phyloP scores from a whole-genome alignment of 2,113 vertebrate species.

The Anguilla japonica region DNA sequence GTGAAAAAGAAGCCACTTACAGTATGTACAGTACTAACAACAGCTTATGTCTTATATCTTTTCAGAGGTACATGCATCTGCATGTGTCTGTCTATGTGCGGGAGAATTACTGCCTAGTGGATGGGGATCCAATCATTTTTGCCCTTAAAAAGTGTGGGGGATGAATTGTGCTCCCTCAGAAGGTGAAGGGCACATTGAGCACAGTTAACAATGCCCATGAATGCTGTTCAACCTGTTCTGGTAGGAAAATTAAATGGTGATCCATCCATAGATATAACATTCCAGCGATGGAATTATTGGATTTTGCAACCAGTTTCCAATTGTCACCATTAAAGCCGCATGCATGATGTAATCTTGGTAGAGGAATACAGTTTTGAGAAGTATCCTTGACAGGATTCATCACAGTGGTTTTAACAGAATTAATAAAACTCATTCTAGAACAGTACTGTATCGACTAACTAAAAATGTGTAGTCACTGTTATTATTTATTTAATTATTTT shows the following conservation, averaged over 20 bases:
- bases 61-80: neutral
- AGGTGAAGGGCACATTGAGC: too few species aligned
- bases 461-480: constrained; percentile 54
- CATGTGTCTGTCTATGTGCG: constrained; percentile 38
- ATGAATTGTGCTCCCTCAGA: too few species aligned
- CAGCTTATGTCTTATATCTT: neutral
- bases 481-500: constrained; percentile 14
- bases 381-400: neutral
- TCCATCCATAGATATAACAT: too few species aligned
- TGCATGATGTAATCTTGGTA: neutral
- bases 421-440: neutral
- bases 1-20: neutral
- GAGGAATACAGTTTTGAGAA: neutral
- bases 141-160: neutral
- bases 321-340: neutral
- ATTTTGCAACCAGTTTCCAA: neutral
- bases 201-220: too few species aligned
- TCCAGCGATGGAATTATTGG: too few species aligned
- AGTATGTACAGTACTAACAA: neutral
- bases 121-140: neutral
- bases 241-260: too few species aligned
- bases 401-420: neutral
- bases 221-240: too few species aligned
- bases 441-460: neutral
- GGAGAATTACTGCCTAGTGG: neutral